Evolutionary conservation across 2,113 vertebrate species (phyloP).

Genomic region (Scalopus aquaticus): DNA sequence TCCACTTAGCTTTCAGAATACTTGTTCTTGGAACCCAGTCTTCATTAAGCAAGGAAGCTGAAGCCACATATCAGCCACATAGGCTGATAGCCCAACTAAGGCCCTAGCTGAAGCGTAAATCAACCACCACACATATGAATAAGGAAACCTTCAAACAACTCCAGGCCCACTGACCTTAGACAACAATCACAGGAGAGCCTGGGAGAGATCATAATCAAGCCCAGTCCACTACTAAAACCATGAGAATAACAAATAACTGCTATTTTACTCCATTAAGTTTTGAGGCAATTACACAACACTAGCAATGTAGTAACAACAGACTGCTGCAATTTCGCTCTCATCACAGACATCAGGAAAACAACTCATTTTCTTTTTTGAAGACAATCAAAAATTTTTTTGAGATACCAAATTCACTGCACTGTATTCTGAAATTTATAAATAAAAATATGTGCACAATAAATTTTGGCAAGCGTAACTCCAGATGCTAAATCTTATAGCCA

Average conservation of each 20-base stretch:
- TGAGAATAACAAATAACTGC: background rate
- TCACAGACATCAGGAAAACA: background rate
- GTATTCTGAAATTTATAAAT: background rate
- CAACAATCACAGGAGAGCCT: background rate
- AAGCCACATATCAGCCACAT: background rate
- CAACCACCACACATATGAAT: background rate
- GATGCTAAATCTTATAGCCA: background rate
- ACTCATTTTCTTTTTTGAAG: constrained; percentile 9
- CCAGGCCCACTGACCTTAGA: background rate
- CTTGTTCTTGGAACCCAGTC: background rate
- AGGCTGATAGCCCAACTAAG: background rate
- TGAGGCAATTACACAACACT: background rate
- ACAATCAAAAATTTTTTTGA: background rate
- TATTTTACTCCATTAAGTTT: background rate
- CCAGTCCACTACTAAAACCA: background rate
- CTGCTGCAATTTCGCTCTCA: background rate
- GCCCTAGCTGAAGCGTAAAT: background rate
- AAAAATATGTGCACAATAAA: background rate
- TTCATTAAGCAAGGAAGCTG: background rate
- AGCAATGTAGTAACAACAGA: background rate
- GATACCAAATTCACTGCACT: background rate
- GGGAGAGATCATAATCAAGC: background rate
- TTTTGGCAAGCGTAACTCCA: background rate
- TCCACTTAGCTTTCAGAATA: background rate
- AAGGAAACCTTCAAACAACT: background rate